These are phyloP conservation scores for Anguilla megastoma DNA, from an alignment of 2,797 vertebrate species.

Conservation along the genomic window DNA sequence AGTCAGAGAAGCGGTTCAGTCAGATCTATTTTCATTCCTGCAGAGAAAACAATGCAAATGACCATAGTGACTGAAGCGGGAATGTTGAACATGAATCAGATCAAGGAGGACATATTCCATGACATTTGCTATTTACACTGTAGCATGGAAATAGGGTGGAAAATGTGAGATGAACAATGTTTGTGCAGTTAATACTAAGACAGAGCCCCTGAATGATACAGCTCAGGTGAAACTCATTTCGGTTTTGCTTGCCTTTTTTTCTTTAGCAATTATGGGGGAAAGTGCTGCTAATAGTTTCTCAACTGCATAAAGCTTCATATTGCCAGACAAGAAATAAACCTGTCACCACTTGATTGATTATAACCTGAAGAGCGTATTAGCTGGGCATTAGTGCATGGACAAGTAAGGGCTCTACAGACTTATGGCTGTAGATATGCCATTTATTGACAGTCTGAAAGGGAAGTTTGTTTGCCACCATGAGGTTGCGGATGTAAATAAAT, in stretches of 20 bases:
- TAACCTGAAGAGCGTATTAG: slow-evolving; percentile 7
- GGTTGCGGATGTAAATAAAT: neutral
- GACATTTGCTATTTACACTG: neutral
- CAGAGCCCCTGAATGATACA: neutral
- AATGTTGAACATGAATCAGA: neutral
- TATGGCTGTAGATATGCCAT: neutral
- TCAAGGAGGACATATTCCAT: neutral
- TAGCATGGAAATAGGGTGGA: neutral
- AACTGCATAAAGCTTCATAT: slow-evolving; percentile 3
- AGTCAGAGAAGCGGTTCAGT: neutral
- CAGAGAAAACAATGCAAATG: neutral
- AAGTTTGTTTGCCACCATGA: neutral
- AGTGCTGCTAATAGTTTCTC: slow-evolving; percentile 13
- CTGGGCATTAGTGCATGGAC: slow-evolving; percentile 11
- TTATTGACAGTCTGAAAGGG: neutral
- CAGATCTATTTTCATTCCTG: neutral
- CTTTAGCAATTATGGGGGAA: slow-evolving; percentile 1
- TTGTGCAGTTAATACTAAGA: neutral
- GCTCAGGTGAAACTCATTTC: slow-evolving; percentile 7
- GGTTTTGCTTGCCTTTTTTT: neutral
- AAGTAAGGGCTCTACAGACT: slow-evolving; percentile 3
- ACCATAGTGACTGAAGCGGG: neutral
- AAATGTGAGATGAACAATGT: neutral
- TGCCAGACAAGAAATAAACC: slow-evolving; percentile 29
- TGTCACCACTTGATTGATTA: slow-evolving; percentile 26